These are phyloP conservation scores for Pocillopora verrucosa DNA, from an alignment of 64 coral and sea anemone genomes.

Conservation along the genomic window DNA sequence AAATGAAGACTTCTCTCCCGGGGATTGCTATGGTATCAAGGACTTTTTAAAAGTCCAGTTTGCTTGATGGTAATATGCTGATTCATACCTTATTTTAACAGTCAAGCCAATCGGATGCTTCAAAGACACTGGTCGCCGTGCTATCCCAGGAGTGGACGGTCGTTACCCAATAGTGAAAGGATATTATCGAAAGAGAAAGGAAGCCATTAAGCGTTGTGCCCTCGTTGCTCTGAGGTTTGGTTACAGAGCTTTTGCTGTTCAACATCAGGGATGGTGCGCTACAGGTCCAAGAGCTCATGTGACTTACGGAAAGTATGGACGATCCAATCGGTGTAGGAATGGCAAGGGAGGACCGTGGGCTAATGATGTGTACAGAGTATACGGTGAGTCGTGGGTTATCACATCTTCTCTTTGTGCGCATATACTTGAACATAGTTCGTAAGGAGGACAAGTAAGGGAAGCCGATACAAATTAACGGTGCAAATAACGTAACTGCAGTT, in stretches of 20 bases:
- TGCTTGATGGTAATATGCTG: background rate
- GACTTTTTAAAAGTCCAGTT: too few species aligned
- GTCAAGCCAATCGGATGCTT: slow-evolving; percentile 36
- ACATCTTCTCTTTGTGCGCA: background rate
- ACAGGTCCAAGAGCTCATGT: slow-evolving; percentile 9
- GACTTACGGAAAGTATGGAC: slow-evolving; percentile 25
- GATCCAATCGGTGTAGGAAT: slow-evolving; percentile 6
- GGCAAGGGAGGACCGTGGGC: slow-evolving; percentile 34
- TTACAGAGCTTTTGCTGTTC: slow-evolving; percentile 9
- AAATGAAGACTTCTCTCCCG: too few species aligned
- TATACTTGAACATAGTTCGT: too few species aligned
- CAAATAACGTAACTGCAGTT: too few species aligned
- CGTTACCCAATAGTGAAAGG: slow-evolving; percentile 22
- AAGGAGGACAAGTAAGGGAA: too few species aligned
- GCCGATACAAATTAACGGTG: too few species aligned
- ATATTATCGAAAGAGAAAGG: slow-evolving; percentile 30
- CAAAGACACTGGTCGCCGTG: slow-evolving; percentile 53
- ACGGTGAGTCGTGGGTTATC: background rate
- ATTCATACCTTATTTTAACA: background rate
- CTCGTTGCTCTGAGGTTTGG: slow-evolving; percentile 15
- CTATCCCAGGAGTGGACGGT: slow-evolving; percentile 45
- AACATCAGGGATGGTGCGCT: slow-evolving; percentile 37
- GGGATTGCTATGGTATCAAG: too few species aligned
- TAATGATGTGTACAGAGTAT: slow-evolving; percentile 14
- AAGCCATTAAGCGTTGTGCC: slow-evolving; percentile 8